phyloP scores from a whole-genome alignment of 2,888 invertebrate species.

The Mesorhabditis sp. region DNA sequence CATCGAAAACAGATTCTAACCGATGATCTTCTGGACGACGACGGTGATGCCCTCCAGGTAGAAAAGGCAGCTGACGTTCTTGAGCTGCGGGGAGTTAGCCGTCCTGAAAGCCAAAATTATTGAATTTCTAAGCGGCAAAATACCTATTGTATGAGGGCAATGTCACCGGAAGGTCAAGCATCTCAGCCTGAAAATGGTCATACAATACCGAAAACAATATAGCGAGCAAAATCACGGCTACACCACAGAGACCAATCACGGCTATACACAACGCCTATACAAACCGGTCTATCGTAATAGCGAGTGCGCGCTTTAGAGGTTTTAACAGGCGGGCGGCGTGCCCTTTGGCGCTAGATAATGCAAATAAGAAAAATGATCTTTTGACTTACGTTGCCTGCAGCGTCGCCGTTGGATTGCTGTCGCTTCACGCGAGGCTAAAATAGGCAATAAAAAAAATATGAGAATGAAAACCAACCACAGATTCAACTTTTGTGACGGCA shows the following conservation, averaged over 20 bases:
- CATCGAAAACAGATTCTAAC: conserved; percentile 14
- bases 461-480: not conserved
- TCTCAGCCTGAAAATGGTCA: not conserved
- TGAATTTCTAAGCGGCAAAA: not conserved
- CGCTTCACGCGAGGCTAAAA: conserved; percentile 34
- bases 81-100: not conserved
- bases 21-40: conserved; percentile 20
- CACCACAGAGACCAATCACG: too few relatives aligned
- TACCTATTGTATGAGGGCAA: not conserved
- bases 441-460: not conserved
- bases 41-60: conserved; percentile 40
- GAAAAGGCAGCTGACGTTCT: conserved; percentile 27
- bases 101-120: not conserved
- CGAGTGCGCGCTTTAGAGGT: too few relatives aligned
- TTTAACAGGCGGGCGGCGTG: not conserved
- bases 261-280: too few relatives aligned
- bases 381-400: not conserved
- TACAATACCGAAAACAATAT: conserved; percentile 6
- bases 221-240: not conserved
- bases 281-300: too few relatives aligned
- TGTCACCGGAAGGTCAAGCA: not conserved
- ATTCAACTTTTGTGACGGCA: conserved; percentile 21
- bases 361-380: not conserved
- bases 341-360: not conserved
- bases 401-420: conserved; percentile 17